Conservation (phyloP, 2,888 invertebrate species). For the Melikaiella ostensackeni region DNA sequence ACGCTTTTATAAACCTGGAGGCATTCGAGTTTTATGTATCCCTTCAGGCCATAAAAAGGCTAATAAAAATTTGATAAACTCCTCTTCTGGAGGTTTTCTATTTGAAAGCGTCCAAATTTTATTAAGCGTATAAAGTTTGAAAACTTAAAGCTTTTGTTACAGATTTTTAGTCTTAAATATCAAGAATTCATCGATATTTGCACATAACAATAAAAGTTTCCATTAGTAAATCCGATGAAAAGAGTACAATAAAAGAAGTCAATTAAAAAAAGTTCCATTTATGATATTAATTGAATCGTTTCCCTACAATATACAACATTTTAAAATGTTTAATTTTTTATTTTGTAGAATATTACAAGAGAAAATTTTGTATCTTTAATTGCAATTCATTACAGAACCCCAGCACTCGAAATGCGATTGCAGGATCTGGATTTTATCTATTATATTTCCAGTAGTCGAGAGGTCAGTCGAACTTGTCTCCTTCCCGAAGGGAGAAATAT, state of each 20-base stretch:
- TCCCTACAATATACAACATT: no score
- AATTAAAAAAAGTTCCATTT: no score
- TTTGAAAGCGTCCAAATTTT: slow-evolving; percentile 7
- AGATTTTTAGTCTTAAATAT: background rate
- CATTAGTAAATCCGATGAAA: no score
- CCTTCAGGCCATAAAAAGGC: slow-evolving; percentile 14
- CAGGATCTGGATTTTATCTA: slow-evolving; percentile 13
- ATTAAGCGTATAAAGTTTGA: slow-evolving; percentile 1
- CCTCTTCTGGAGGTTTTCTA: slow-evolving; percentile 9
- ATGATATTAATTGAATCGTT: no score
- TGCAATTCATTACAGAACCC: slow-evolving; percentile 6
- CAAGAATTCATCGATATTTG: background rate
- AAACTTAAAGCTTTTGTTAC: background rate
- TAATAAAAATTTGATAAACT: slow-evolving; percentile 32
- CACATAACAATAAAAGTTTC: no score
- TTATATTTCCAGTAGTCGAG: slow-evolving; percentile 25
- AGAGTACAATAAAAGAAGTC: no score
- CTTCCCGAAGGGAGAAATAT: slow-evolving; percentile 1
- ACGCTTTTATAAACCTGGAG: background rate
- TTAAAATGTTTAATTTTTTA: background rate
- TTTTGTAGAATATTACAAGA: background rate
- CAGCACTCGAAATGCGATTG: slow-evolving; percentile 11
- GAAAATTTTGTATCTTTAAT: slow-evolving; percentile 4
- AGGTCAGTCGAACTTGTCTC: slow-evolving; percentile 16
- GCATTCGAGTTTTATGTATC: slow-evolving; percentile 25